Evolutionary conservation across 2,797 vertebrate species (phyloP), one percentile per base, ranked within the genome.

Genomic region (Tapirus indicus): DNA sequence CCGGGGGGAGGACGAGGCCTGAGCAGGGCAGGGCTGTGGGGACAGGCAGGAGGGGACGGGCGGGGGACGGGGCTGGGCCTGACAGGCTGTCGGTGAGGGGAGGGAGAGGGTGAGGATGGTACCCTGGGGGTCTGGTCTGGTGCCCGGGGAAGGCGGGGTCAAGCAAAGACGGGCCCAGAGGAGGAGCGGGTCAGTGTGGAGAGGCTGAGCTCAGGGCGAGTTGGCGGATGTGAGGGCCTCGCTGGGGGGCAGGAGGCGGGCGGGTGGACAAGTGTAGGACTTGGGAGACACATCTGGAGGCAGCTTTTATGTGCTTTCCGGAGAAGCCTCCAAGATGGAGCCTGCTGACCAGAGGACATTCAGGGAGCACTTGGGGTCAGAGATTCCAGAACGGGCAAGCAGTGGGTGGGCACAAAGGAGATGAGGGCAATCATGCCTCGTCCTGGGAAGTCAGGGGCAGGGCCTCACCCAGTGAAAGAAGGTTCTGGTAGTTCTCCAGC

Each of bases 401-500:
- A 79, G 80, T 12, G n/a, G 21, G 21, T 69, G 60, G 64, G 27
- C 29, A 54, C 9, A 35, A 9, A 84, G 25, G 38, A 56, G 23
- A 38, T 41, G 84, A 49, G 66, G n/a, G 66, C 20, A 3, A 74
- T 35, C n/a, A 18, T 2, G 54, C 35, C 35, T 68, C 71, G 29
- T 44, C 62, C 47, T 27, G 60, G 41, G 52, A 74, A 66, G 91
- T 35, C 27, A 47, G 38, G 16, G 32, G 20, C 18, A 10, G 49
- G 49, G 54, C n/a, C 94, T 97, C 72, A 84, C 88, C 94, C 52
- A 84, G 66, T 6, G 69, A 91, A 7, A 93, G 94, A 83, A 97
- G 88, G 88, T 97, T 88, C 92, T 25, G 78, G 47, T 88, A 94
- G 60, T 64, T 96, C 62, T 93, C 85, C n/a, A 93, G 74, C 90